These are phyloP conservation scores for Amphibalanus amphitrite DNA, from an alignment of 1,140 invertebrate species.

Conservation along the genomic window DNA sequence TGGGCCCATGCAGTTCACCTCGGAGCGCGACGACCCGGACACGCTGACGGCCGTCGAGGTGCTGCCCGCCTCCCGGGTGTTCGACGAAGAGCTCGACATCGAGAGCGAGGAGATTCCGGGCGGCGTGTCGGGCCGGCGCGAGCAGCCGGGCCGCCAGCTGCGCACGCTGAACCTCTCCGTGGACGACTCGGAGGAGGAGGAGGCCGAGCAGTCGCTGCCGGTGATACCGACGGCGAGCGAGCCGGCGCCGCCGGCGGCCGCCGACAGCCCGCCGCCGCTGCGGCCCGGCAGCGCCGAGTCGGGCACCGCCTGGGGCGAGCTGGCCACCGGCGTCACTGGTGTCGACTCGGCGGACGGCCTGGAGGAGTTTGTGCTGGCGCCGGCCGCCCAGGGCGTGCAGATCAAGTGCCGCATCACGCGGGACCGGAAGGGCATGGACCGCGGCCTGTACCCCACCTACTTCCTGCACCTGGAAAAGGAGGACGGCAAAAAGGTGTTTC, in stretches of 20 bases:
- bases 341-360: slow-evolving; percentile 60
- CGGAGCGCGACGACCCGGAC: slow-evolving; percentile 24
- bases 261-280: slow-evolving; percentile 7
- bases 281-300: slow-evolving; percentile 14
- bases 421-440: slow-evolving; percentile 93
- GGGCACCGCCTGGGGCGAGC: slow-evolving; percentile 9
- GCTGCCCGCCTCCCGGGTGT: slow-evolving; percentile 12
- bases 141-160: too few relatives aligned
- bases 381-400: slow-evolving; percentile 75
- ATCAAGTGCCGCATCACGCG: slow-evolving; percentile 93
- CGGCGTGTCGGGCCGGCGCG: background rate
- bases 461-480: slow-evolving; percentile 91
- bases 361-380: slow-evolving; percentile 77
- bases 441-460: slow-evolving; percentile 94
- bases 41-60: slow-evolving; percentile 2
- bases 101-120: background rate
- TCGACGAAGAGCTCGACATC: background rate
- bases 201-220: background rate
- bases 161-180: background rate
- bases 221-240: slow-evolving; percentile 12
- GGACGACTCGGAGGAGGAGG: background rate
- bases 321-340: slow-evolving; percentile 35
- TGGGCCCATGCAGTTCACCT: slow-evolving; percentile 60
- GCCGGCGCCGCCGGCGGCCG: slow-evolving; percentile 11
- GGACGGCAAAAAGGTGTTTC: slow-evolving; percentile 87